Percentiles rank a stretch among this genome's conserved stretches.
Conservation (phyloP, 2,888 invertebrate species). For the Erynnis tages region DNA sequence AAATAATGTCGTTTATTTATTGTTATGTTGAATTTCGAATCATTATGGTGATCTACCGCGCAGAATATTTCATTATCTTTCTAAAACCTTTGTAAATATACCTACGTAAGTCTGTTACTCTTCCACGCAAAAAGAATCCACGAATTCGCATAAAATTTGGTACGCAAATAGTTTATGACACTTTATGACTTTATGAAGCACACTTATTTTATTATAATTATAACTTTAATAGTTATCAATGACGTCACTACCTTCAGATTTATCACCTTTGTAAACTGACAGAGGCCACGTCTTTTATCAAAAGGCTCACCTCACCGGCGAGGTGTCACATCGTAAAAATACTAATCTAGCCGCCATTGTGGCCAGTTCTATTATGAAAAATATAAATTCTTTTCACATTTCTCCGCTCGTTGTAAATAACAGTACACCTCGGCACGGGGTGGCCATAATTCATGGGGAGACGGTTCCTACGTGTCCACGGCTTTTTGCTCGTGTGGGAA, state of each 20-base stretch:
- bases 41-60: no score
- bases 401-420: constrained; percentile 25
- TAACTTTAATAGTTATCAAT: not conserved
- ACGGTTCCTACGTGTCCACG: constrained; percentile 23
- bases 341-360: constrained; percentile 23
- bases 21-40: no score
- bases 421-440: constrained; percentile 26
- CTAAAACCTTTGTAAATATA: no score
- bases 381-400: constrained; percentile 27
- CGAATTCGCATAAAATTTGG: no score
- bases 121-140: no score
- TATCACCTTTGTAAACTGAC: not conserved
- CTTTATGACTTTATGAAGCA: no score
- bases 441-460: constrained; percentile 24
- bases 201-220: no score
- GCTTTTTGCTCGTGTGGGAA: constrained; percentile 23
- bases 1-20: no score
- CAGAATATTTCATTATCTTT: no score
- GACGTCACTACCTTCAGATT: not conserved
- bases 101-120: no score
- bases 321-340: constrained; percentile 26
- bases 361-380: constrained; percentile 23
- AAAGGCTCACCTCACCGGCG: constrained; percentile 11
- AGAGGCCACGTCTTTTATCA: constrained; percentile 7
- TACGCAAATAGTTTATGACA: no score